phyloP scores from a whole-genome alignment of 2,797 vertebrate genomes.

The Darevskia nairensis region DNA sequence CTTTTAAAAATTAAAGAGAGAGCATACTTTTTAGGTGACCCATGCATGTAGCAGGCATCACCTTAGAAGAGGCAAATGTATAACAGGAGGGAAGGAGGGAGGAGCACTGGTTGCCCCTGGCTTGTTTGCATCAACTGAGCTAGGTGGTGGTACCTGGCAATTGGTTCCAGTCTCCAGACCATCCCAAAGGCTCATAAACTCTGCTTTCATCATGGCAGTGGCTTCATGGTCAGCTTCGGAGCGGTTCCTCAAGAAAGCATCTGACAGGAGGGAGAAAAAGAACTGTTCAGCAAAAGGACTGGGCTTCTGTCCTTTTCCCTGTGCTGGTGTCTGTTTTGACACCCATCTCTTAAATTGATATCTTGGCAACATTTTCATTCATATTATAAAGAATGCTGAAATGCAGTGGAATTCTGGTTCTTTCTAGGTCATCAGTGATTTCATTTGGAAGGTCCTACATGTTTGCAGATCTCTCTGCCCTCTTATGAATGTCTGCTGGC shows the following conservation, averaged over 20 bases:
- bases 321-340: background rate
- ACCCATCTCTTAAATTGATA: background rate
- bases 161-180: constrained; percentile 80
- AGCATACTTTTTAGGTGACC: no score
- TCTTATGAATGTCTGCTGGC: background rate
- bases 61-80: background rate
- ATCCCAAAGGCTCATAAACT: constrained; percentile 90
- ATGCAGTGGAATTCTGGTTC: background rate
- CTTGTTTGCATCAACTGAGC: background rate
- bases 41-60: no score
- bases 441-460: background rate
- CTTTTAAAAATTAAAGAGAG: no score
- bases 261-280: constrained; percentile 57
- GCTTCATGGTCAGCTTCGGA: constrained; percentile 85
- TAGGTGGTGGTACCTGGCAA: constrained; percentile 76
- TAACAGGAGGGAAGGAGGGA: background rate
- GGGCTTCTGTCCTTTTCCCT: no score
- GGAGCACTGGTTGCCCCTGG: background rate
- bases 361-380: background rate
- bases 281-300: background rate
- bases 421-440: background rate
- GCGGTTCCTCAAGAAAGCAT: constrained; percentile 85
- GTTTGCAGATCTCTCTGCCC: background rate
- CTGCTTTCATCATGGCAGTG: constrained; percentile 89
- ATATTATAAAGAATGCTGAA: background rate